Evolutionary conservation across 2,797 vertebrate genomes (phyloP).

Genomic region (Enteromius viviparus): DNA sequence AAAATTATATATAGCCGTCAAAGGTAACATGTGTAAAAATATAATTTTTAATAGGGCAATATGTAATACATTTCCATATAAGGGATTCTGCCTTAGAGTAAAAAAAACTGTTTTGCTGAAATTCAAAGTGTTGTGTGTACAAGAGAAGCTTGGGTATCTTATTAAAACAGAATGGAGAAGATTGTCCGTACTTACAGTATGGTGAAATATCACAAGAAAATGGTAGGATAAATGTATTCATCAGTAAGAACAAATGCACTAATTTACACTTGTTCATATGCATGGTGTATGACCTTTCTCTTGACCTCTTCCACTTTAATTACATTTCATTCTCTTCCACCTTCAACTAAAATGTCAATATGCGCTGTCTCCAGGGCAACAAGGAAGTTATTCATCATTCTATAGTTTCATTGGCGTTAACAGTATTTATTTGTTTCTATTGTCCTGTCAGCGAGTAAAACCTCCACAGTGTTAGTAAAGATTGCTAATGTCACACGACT

Average conservation of each 20-base stretch:
- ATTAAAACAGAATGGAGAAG: background rate
- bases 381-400: conserved; percentile 31
- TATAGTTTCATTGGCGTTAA: conserved; percentile 25
- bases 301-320: conserved; percentile 28
- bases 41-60: background rate
- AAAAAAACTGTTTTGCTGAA: background rate
- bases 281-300: conserved; percentile 40
- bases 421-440: conserved; percentile 35
- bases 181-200: background rate
- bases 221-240: background rate
- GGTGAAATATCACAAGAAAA: background rate
- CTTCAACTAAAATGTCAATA: conserved; percentile 48
- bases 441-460: conserved; percentile 21
- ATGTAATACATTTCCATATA: background rate
- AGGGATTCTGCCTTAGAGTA: background rate
- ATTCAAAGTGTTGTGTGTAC: background rate
- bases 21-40: background rate
- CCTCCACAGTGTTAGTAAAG: conserved; percentile 34
- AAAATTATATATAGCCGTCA: background rate
- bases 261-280: conserved; percentile 8
- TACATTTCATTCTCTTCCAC: conserved; percentile 47
- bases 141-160: background rate
- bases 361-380: conserved; percentile 35
- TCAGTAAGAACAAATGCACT: too few relatives aligned
- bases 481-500: conserved; percentile 8